Evolutionary conservation across 1,140 invertebrate species (phyloP).

Genomic region (Hestina assimilis): DNA sequence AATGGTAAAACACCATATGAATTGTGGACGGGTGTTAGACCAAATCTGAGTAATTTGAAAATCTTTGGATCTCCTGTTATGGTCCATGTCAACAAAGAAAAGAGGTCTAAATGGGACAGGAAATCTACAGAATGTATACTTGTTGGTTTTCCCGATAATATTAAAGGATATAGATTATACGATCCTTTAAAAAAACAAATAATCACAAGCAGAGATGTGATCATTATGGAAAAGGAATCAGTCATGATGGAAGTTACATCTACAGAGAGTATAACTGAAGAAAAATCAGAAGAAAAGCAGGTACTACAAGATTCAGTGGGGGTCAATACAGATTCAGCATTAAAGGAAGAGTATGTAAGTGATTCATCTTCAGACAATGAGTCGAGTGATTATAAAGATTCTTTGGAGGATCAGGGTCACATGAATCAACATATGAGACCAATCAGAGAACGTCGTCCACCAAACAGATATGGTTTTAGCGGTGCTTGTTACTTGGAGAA

Average conservation of each 20-base stretch:
- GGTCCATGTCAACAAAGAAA: conserved; percentile 15
- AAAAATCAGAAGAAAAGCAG: neutral
- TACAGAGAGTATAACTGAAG: neutral
- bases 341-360: too few relatives aligned
- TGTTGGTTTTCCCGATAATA: conserved; percentile 16
- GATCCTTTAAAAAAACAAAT: neutral
- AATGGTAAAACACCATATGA: conserved; percentile 14
- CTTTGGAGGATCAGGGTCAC: too few relatives aligned
- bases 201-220: neutral
- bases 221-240: conserved; percentile 1
- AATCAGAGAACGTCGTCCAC: too few relatives aligned
- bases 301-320: neutral
- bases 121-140: conserved; percentile 13
- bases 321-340: neutral
- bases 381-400: too few relatives aligned
- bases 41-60: conserved; percentile 5
- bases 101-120: conserved; percentile 19
- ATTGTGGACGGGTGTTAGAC: conserved; percentile 18
- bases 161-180: conserved; percentile 7
- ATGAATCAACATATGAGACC: too few relatives aligned
- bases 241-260: neutral
- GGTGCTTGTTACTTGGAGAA: neutral
- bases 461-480: conserved; percentile 5
- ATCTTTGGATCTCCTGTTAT: conserved; percentile 18
- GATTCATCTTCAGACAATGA: too few relatives aligned